phyloP scores from a whole-genome alignment of 2,797 vertebrate genomes.

The Agapornis canus region DNA sequence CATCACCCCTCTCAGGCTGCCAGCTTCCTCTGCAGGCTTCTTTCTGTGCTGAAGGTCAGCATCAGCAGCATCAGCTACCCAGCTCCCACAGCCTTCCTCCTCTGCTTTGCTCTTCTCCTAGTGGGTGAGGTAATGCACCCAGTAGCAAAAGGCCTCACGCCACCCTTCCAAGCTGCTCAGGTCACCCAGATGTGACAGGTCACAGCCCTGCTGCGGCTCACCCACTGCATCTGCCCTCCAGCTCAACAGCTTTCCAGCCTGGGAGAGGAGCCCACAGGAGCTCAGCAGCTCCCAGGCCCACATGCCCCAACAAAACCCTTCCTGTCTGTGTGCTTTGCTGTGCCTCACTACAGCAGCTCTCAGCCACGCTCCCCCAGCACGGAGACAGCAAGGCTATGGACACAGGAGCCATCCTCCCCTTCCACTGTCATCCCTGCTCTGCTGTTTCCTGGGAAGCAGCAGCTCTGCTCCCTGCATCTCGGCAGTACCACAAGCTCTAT shows the following conservation, averaged over 20 bases:
- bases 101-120: conserved; percentile 81
- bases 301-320: background rate
- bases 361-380: no score
- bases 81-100: background rate
- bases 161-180: fast-evolving
- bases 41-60: conserved; percentile 76
- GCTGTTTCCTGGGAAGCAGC: background rate
- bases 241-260: background rate
- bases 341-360: background rate
- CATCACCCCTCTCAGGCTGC: conserved; percentile 58
- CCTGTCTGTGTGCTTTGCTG: background rate
- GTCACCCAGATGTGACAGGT: fast-evolving
- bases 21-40: conserved; percentile 74
- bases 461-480: background rate
- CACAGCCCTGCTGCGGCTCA: fast-evolving
- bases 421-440: fast-evolving
- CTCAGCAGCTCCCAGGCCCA: background rate
- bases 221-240: fast-evolving
- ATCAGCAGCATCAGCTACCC: conserved; percentile 75
- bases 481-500: background rate
- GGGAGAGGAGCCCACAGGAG: background rate
- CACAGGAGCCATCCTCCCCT: background rate
- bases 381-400: background rate
- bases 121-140: background rate
- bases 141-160: background rate